Evolutionary conservation across 2,113 vertebrate species (phyloP).

Genomic region (Hylia prasina): DNA sequence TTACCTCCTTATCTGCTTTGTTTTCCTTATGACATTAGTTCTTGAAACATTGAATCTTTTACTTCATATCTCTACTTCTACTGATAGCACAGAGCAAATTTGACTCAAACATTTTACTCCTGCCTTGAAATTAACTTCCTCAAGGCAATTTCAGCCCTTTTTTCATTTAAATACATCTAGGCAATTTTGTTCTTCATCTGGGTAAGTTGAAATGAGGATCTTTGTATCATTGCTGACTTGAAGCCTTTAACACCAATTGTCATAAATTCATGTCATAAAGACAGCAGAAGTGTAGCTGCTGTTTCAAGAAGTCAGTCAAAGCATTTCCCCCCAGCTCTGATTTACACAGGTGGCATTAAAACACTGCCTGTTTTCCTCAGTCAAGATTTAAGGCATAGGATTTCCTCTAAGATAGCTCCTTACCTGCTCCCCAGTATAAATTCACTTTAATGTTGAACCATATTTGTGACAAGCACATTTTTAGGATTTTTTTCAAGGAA

Average conservation of each 20-base stretch:
- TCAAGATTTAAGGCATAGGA: background rate
- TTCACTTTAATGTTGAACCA: background rate
- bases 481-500: background rate
- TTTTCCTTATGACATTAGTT: slow-evolving; percentile 2
- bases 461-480: background rate
- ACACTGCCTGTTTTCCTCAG: background rate
- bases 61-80: background rate
- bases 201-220: background rate
- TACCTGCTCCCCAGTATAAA: background rate
- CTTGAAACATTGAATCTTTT: slow-evolving; percentile 30
- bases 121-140: slow-evolving; percentile 43
- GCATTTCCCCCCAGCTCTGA: background rate
- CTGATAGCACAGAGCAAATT: background rate
- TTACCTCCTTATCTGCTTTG: background rate
- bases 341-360: background rate
- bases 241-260: background rate
- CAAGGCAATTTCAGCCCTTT: background rate
- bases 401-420: background rate
- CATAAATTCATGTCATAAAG: background rate
- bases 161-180: slow-evolving; percentile 5
- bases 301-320: slow-evolving; percentile 3
- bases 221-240: background rate
- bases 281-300: background rate
- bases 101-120: background rate
- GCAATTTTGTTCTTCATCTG: slow-evolving; percentile 11